Evolutionary conservation across 2,797 vertebrate genomes (phyloP).

Genomic region (Microctenopoma steveboyesi): DNA sequence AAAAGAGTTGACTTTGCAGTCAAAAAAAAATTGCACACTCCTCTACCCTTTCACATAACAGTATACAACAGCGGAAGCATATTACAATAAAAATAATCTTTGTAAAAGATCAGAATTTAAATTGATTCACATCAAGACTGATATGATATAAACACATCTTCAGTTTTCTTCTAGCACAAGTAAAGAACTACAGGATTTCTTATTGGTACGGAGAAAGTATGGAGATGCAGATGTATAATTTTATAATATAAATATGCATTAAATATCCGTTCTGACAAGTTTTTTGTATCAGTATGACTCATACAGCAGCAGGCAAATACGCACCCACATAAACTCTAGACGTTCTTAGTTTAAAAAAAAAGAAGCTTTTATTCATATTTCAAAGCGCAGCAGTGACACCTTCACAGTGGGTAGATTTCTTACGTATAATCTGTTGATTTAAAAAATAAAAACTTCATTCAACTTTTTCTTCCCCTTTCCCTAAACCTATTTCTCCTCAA

Average conservation of each 20-base stretch:
- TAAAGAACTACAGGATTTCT: not conserved
- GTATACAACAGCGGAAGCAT: not conserved
- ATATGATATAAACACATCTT: not conserved
- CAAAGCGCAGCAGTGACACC: not conserved
- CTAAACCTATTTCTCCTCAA: constrained; percentile 16
- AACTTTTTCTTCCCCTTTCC: constrained; percentile 26
- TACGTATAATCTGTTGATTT: no score
- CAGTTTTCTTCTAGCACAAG: not conserved
- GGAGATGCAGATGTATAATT: not conserved
- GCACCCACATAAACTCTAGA: not conserved
- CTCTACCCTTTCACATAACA: not conserved
- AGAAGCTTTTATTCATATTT: not conserved
- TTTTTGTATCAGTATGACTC: not conserved
- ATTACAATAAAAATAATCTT: not conserved
- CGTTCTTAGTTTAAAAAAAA: not conserved
- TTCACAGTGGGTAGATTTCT: no score
- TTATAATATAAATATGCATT: not conserved
- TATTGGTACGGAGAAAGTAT: no score
- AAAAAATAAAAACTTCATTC: not conserved
- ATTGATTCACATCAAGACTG: no score
- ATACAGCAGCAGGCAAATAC: no score
- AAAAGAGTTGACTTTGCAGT: constrained; percentile 26
- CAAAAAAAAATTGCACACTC: not conserved
- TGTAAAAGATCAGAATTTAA: no score
- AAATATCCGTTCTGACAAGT: not conserved